Evolutionary conservation across 1,140 invertebrate genomes (phyloP), one percentile per base, ranked within the genome.

Genomic region (Muscidifurax raptorellus): DNA sequence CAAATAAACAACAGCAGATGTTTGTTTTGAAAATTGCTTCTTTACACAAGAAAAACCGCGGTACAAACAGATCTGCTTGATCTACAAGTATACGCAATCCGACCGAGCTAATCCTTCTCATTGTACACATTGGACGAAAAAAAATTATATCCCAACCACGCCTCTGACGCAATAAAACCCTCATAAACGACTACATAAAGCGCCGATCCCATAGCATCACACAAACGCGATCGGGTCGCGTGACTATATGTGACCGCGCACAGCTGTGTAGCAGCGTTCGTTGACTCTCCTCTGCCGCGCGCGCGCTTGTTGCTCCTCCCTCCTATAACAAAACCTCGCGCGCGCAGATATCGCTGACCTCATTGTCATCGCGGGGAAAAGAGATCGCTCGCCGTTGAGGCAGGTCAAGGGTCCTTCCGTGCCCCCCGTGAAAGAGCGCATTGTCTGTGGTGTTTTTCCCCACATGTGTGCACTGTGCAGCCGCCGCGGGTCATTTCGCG

Each of bases 361-460:
- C 72, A 75, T 75, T 75, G 72, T 75, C 72, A 75, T 75, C 72
- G 72, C 36, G 12, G 72, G 18, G 25, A 78, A 78, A 52, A 28
- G 28, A 52, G 30, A 78, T 66, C 76, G 22, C 15, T 59, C 47
- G 52, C n/a, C 15, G 25, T n/a, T 59, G 52, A 59, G 52, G 15
- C 52, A 59, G 81, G 72, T 75, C 81, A 82, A 40, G 72, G 81
- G 47, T 66, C 72, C 22, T 59, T 76, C 18, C 52, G 47, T 52
- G 72, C 40, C 52, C 69, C 25, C 32, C 28, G 32, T 32, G 30
- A 75, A 64, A n/a, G 40, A 59, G 44, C 10, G 12, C 27, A 75
- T 64, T 64, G 44, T 15, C 22, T 44, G 22, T n/a, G 7, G 18
- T 22, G 30, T 9, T 64, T 22, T 47, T 47, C 27, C 28, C 27